Percentiles rank a stretch among this genome's conserved stretches.
Conservation (phyloP, 2,888 invertebrate genomes). For the Mimumesa dahlbomi region DNA sequence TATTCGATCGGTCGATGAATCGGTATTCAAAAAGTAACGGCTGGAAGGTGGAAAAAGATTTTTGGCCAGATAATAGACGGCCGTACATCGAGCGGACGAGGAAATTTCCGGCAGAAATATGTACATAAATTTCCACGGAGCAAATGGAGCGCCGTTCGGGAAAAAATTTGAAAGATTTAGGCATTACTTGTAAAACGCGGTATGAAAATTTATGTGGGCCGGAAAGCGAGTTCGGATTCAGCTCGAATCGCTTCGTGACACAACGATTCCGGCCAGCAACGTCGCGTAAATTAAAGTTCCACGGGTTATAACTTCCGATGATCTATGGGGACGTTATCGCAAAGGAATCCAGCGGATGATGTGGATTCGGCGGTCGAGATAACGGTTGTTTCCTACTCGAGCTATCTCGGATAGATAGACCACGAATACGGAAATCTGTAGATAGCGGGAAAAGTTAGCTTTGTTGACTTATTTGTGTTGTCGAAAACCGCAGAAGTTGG, state of each 20-base stretch:
- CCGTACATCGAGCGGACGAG: neutral
- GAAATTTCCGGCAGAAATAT: slow-evolving; percentile 7
- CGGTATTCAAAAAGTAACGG: neutral
- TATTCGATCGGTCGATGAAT: neutral
- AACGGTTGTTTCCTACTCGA: slow-evolving; percentile 33
- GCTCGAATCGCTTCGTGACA: neutral
- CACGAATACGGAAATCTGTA: slow-evolving; percentile 37
- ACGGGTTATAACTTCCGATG: slow-evolving; percentile 18
- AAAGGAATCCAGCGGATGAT: slow-evolving; percentile 32
- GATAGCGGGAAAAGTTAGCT: slow-evolving; percentile 19
- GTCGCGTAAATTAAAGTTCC: slow-evolving; percentile 33
- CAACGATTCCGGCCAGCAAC: neutral
- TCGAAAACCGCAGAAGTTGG: neutral
- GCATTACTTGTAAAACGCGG: neutral
- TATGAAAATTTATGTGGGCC: neutral
- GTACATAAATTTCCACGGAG: slow-evolving; percentile 2
- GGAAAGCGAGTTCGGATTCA: neutral
- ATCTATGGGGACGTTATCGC: slow-evolving; percentile 30
- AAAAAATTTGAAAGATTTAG: neutral
- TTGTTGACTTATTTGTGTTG: slow-evolving; percentile 15
- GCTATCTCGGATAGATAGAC: slow-evolving; percentile 29
- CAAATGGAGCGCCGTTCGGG: slow-evolving; percentile 1
- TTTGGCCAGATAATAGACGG: neutral
- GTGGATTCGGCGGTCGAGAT: slow-evolving; percentile 34
- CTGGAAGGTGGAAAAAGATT: neutral